Conservation (phyloP, 2,888 invertebrate genomes). For the Aricia artaxerxes region DNA sequence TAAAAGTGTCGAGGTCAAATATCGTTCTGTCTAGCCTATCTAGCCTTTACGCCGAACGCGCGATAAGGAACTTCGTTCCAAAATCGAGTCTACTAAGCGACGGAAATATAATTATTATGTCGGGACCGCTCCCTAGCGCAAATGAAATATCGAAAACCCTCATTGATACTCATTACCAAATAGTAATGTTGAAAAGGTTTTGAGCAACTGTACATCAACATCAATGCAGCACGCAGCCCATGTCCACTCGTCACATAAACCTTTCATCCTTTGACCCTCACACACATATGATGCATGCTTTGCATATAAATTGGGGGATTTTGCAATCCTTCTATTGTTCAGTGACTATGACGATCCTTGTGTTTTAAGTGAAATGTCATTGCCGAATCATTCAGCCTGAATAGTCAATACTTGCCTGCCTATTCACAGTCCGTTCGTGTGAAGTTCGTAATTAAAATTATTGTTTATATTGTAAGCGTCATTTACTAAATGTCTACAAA, state of each 20-base stretch:
- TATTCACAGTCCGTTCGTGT: no score
- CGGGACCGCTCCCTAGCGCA: no score
- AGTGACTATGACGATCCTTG: constrained; percentile 49
- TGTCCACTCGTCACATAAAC: constrained; percentile 17
- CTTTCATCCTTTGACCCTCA: constrained; percentile 52
- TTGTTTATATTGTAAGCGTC: no score
- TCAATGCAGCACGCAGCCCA: neutral
- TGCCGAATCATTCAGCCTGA: constrained; percentile 1
- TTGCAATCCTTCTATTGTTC: constrained; percentile 63
- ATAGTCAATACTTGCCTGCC: neutral
- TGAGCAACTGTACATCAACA: neutral
- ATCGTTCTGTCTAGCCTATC: no score
- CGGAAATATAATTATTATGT: no score
- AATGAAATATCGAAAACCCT: no score
- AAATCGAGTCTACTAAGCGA: no score
- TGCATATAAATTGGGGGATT: constrained; percentile 49
- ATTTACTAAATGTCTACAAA: no score
- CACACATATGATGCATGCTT: constrained; percentile 59
- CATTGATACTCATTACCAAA: neutral
- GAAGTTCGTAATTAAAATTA: no score
- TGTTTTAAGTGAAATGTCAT: constrained; percentile 15
- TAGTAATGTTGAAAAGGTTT: neutral
- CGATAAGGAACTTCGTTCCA: no score
- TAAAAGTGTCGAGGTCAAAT: no score
- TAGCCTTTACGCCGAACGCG: no score